Evolutionary conservation across 2,113 vertebrate species (phyloP).

Genomic region (Cacatua alba): DNA sequence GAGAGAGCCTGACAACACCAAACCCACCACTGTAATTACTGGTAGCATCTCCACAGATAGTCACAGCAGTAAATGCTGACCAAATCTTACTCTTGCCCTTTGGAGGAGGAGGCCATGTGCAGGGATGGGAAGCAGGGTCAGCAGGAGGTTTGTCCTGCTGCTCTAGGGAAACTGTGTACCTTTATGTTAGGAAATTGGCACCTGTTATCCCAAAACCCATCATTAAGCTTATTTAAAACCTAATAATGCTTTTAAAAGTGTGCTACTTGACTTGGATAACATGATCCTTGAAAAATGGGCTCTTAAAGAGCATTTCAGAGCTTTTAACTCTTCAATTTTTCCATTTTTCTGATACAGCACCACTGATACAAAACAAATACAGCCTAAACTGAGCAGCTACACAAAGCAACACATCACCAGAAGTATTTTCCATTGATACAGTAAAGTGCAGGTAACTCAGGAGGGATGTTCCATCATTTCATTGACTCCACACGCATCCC

Average conservation of each 20-base stretch:
- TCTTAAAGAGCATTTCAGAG: background rate
- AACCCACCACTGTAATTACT: too few species aligned
- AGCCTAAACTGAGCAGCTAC: background rate
- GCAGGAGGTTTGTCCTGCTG: background rate
- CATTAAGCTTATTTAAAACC: background rate
- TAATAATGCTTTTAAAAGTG: background rate
- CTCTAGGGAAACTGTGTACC: too few species aligned
- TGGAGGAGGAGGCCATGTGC: background rate
- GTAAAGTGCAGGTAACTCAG: background rate
- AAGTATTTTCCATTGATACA: background rate
- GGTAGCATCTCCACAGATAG: background rate
- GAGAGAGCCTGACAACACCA: background rate
- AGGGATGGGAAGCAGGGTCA: accelerated
- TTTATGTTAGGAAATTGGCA: accelerated
- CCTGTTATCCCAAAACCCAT: background rate
- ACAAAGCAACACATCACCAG: background rate
- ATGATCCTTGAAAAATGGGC: background rate
- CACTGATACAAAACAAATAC: background rate
- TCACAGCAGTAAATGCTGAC: background rate
- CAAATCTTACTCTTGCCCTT: background rate
- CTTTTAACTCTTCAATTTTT: background rate
- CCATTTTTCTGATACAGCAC: accelerated
- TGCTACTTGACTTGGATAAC: background rate
- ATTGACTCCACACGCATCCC: too few species aligned
- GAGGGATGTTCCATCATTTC: background rate